Evolutionary conservation across 2,113 vertebrate species (phyloP).

Genomic region (Cyanistes caeruleus): DNA sequence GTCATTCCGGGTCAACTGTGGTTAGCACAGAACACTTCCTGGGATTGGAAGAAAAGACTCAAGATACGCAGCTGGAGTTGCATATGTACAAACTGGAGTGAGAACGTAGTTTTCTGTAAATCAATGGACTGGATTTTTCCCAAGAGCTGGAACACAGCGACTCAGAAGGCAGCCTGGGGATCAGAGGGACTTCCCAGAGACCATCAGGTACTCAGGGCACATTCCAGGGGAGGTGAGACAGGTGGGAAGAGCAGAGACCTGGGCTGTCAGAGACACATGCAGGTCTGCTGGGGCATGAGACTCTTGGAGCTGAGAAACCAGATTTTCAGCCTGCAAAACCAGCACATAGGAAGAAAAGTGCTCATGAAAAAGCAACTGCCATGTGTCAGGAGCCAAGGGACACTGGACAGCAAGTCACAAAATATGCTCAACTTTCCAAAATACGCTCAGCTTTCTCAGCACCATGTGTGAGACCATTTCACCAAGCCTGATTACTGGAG

Average conservation of each 20-base stretch:
- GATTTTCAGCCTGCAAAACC: background rate
- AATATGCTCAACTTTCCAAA: background rate
- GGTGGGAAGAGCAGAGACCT: background rate
- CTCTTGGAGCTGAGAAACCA: background rate
- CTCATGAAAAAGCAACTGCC: background rate
- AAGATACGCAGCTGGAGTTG: rapidly evolving
- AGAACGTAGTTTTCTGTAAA: background rate
- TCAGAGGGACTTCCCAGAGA: background rate
- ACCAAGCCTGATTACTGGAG: background rate
- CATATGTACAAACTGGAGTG: rapidly evolving
- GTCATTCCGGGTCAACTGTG: rapidly evolving
- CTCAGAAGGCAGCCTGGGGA: background rate
- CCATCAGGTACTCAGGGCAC: background rate
- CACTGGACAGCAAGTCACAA: background rate
- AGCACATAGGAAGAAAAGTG: background rate
- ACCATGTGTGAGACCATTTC: background rate
- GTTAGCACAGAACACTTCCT: too few relatives aligned
- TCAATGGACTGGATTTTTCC: background rate
- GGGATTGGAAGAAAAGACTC: background rate
- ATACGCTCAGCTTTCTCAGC: background rate
- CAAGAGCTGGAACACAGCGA: rapidly evolving
- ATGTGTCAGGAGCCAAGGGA: background rate
- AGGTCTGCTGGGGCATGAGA: background rate
- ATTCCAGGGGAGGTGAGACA: background rate
- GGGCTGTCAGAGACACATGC: background rate